Conservation (phyloP, 2,113 vertebrate genomes). For the Crotalus helleri region DNA sequence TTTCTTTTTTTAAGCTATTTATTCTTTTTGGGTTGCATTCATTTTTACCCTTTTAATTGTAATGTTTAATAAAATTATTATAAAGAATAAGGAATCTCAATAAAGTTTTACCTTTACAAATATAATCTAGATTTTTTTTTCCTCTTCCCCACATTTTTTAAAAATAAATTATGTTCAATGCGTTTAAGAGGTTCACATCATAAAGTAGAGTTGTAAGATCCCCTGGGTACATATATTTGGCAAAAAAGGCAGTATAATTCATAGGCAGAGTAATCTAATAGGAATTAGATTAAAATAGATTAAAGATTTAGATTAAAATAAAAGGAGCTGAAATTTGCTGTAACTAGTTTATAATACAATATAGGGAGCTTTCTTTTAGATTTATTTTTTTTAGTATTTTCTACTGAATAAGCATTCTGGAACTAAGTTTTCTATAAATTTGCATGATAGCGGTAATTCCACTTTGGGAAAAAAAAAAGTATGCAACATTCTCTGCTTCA, state of each 20-base stretch:
- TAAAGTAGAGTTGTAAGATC: neutral
- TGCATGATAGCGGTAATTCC: neutral
- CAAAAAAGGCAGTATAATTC: neutral
- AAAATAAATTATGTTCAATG: accelerated
- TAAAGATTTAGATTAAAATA: neutral
- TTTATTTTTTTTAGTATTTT: neutral
- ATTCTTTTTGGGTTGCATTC: neutral
- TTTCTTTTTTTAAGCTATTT: neutral
- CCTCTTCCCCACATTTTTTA: neutral
- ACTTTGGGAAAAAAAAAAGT: neutral
- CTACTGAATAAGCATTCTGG: neutral
- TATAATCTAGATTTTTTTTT: neutral
- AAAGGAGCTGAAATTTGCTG: neutral
- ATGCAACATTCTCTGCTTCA: neutral
- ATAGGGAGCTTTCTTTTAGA: neutral
- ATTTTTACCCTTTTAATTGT: neutral
- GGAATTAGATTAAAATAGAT: neutral
- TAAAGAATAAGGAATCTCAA: neutral
- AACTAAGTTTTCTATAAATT: neutral
- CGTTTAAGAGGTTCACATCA: neutral
- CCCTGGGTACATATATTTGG: neutral
- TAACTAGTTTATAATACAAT: neutral
- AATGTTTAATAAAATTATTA: neutral
- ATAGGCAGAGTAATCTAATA: neutral
- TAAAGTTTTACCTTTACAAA: neutral